Evolutionary conservation across 2,888 invertebrate genomes (phyloP), one percentile per base, ranked within the genome.

Genomic region (Quadriops clusia): DNA sequence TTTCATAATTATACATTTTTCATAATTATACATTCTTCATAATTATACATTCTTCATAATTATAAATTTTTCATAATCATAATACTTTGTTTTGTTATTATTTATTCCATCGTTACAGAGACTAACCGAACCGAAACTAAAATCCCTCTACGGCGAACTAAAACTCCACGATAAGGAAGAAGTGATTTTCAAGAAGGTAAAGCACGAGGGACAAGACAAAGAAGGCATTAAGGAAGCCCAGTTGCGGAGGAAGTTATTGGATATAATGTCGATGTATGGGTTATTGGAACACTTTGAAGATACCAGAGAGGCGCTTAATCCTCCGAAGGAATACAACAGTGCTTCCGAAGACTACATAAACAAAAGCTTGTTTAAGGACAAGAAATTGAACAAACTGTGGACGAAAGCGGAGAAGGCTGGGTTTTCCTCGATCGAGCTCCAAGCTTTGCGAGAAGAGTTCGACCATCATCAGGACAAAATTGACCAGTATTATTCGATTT

Each of bases 81-180:
- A n/a, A n/a, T 33, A 14, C 9, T 23, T 20, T 28, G 7, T 25
- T 29, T 18, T 15, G 11, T 24, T 7, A 4, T 23, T 12, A 24
- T 26, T 37, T 32, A 15, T 33, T 31, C 32, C 36, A 36, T 33
- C 37, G 48, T 58, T 52, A 11, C 51, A 87, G 90, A 72, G 84
- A 36, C 56, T 93, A 21, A 77, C 86, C 3, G 84, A 86, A 50
- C 70, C 77, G 0, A 89, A 89, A 57, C 60, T 94, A 15, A 83
- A 84, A 49, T 85, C 86, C 0, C 55, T 94, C 11, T 87, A 82
- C 53, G 82, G 83, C 52, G 93, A 93, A 50, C 62, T 94, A 4
- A 86, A 84, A 64, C 72, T 90, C 23, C 93, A 93, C 38, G 93
- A 94, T 51, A 91, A 91, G 63, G 84, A 89, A 57, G 91, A 94